Evolutionary conservation across 2,797 vertebrate species (phyloP), one percentile per base, ranked within the genome.

Genomic region (Rhabdomys pumilio): DNA sequence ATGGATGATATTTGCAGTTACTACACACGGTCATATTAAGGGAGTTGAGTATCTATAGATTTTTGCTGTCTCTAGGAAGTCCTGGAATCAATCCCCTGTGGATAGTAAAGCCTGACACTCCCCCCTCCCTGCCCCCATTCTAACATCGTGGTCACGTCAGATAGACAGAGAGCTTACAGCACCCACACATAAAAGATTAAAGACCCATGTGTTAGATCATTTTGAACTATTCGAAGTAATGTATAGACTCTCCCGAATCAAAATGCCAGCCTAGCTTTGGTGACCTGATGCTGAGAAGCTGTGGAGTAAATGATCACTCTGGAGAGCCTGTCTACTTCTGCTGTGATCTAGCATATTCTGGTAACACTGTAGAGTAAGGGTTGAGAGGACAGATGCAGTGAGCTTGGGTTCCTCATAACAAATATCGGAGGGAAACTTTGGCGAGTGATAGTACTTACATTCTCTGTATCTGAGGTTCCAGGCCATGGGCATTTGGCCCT

Each of bases 161-260:
- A 83, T 2, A 85, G 17, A n/a, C 26, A 6, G 5, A 57, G 38
- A 6, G 22, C 22, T 76, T 69, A 20, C 11, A 38, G 67, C 50
- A 90, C n/a, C 1, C 10, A 1, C 13, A 20, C 17, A 34, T 13
- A 65, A 83, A 89, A 77, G 61, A 87, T n/a, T 24, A 91, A 73
- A 44, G 47, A 73, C 3, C n/a, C 31, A 44, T 38, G 29, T 3
- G 2, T 82, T 85, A 77, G 76, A 73, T 15, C 59, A n/a, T 29
- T 53, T 59, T 93, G 53, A 92, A 63, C 89, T 90, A 24, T 67
- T 92, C 22, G 89, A 55, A 63, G 50, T 90, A 84, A 76, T 88
- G 22, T 57, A 7, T 44, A 82, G 31, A 82, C 50, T 38, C 31
- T 91, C 22, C 14, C 22, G 34, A 95, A 8, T 31, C 29, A 20